A percentile compares a stretch with the other conserved stretches of the same genome.
Evolutionary conservation across 2,888 invertebrate genomes (phyloP).

Genomic region (Beris morrisii): DNA sequence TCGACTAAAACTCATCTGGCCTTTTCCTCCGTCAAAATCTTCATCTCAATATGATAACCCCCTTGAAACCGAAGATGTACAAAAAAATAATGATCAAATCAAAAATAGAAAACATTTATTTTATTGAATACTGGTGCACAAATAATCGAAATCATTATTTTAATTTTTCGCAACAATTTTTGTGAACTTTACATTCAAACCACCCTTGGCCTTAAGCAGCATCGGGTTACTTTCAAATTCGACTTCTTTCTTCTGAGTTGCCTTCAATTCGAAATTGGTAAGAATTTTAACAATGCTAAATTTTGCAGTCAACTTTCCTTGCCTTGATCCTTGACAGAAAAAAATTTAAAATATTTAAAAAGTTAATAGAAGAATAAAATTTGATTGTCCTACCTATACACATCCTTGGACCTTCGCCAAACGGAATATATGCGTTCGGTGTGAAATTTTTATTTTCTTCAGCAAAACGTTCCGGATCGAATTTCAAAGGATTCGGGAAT

Average conservation of each 20-base stretch:
- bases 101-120: too few species aligned
- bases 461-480: constrained; percentile 56
- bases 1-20: too few species aligned
- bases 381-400: constrained; percentile 49
- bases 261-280: constrained; percentile 46
- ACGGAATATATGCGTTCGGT: constrained; percentile 49
- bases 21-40: too few species aligned
- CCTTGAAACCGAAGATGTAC: too few species aligned
- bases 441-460: constrained; percentile 46
- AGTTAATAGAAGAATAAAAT: too few species aligned
- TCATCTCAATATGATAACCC: too few species aligned
- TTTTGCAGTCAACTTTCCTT: constrained; percentile 51
- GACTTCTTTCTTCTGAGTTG: constrained; percentile 44
- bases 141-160: too few species aligned
- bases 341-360: too few species aligned
- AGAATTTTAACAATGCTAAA: constrained; percentile 49
- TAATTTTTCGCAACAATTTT: neutral
- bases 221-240: constrained; percentile 49
- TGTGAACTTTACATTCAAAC: constrained; percentile 44
- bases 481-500: constrained; percentile 54
- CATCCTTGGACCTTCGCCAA: constrained; percentile 53
- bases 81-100: too few species aligned
- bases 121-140: too few species aligned
- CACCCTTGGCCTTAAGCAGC: constrained; percentile 47
- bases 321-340: constrained; percentile 38